Conservation (phyloP, 2,888 invertebrate species). For the Ecliptopera silaceata region DNA sequence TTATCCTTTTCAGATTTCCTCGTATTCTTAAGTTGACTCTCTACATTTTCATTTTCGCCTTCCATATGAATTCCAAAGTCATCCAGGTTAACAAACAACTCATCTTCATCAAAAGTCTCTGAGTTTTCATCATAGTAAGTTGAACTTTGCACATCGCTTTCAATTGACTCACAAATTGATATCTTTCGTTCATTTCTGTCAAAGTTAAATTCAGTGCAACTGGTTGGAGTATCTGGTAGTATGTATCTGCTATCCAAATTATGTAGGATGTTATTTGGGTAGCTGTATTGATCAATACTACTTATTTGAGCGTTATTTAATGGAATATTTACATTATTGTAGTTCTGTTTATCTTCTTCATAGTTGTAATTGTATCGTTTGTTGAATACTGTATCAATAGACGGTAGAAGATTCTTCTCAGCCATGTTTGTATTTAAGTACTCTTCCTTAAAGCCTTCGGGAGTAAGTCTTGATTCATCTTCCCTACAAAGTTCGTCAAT, state of each 20-base stretch:
- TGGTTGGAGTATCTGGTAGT: constrained; percentile 73
- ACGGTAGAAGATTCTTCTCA: constrained; percentile 67
- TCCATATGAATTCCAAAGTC: constrained; percentile 72
- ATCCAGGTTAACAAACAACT: constrained; percentile 74
- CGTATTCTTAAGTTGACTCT: constrained; percentile 42
- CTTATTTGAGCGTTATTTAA: constrained; percentile 46
- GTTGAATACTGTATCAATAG: constrained; percentile 75
- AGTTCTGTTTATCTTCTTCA: constrained; percentile 49
- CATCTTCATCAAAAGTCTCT: constrained; percentile 73
- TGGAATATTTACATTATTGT: constrained; percentile 39
- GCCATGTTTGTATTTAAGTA: constrained; percentile 54
- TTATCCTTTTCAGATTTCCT: constrained; percentile 61
- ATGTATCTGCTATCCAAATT: constrained; percentile 66
- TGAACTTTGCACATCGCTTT: constrained; percentile 72
- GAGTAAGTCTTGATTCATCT: constrained; percentile 68
- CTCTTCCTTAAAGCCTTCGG: constrained; percentile 67
- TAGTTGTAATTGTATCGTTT: constrained; percentile 65
- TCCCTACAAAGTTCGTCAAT: constrained; percentile 77
- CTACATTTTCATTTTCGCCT: constrained; percentile 51
- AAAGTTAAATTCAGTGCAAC: constrained; percentile 70
- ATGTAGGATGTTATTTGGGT: constrained; percentile 73
- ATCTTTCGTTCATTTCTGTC: constrained; percentile 66
- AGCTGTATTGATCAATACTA: constrained; percentile 74
- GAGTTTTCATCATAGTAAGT: constrained; percentile 74
- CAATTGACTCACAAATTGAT: constrained; percentile 72